Conservation (phyloP, 2,113 vertebrate genomes). For the Zosterops borbonicus region DNA sequence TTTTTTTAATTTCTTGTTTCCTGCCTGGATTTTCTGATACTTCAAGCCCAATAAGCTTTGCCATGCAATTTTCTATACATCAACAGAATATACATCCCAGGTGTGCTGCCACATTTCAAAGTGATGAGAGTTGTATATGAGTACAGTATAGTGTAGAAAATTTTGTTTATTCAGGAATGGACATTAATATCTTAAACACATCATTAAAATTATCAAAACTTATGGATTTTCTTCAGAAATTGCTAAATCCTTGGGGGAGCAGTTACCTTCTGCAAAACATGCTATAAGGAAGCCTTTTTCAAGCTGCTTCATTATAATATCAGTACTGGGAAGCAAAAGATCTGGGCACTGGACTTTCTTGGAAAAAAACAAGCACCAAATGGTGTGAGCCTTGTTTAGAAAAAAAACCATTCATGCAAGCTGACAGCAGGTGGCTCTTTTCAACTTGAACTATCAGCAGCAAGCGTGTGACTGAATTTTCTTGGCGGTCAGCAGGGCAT, state of each 20-base stretch:
- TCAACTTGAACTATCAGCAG: background rate
- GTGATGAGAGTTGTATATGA: background rate
- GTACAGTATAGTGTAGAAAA: background rate
- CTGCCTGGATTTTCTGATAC: background rate
- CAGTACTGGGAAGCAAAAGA: background rate
- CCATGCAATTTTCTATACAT: background rate
- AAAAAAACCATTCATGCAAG: background rate
- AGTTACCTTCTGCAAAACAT: background rate
- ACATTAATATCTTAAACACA: background rate
- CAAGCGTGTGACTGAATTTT: background rate
- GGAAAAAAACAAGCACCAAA: constrained; percentile 18
- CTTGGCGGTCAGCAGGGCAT: background rate
- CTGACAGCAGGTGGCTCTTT: background rate
- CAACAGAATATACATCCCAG: background rate
- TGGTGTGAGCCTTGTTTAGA: background rate
- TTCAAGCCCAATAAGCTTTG: background rate
- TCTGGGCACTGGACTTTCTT: background rate
- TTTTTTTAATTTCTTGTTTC: background rate
- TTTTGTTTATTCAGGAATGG: background rate
- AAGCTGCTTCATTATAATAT: background rate
- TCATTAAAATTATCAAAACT: background rate
- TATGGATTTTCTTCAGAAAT: background rate
- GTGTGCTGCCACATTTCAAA: background rate
- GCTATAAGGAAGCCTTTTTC: background rate
- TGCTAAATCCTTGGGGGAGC: background rate